These are phyloP conservation scores for Echiichthys vipera DNA, from an alignment of 2,797 vertebrate genomes.

Conservation along the genomic window DNA sequence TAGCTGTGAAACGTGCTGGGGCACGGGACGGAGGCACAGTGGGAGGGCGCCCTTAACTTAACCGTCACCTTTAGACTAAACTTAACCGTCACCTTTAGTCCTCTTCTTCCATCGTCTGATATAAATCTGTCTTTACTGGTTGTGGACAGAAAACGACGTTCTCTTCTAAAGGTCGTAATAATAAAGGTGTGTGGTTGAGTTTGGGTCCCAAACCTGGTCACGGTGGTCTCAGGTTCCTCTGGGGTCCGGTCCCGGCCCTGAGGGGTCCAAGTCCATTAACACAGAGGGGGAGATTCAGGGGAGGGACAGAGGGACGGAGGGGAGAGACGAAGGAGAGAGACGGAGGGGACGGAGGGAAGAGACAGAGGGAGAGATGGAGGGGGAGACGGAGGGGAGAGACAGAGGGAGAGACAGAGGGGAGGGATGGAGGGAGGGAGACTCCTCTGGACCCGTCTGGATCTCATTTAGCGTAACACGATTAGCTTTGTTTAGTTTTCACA, in stretches of 20 bases:
- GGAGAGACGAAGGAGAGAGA: constrained; percentile 15
- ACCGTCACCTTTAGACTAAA: too few species aligned
- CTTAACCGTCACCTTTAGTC: too few species aligned
- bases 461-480: constrained; percentile 88
- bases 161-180: background rate
- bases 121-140: too few species aligned
- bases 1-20: too few species aligned
- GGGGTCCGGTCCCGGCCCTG: constrained; percentile 23
- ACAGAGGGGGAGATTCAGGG: constrained; percentile 24
- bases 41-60: too few species aligned
- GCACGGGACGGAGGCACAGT: too few species aligned
- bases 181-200: constrained; percentile 4
- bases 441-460: constrained; percentile 80
- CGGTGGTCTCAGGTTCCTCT: constrained; percentile 44
- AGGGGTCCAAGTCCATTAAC: constrained; percentile 35
- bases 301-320: constrained; percentile 18
- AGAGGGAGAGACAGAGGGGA: constrained; percentile 3
- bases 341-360: constrained; percentile 6
- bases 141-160: too few species aligned
- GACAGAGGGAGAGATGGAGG: background rate
- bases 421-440: constrained; percentile 41
- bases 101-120: too few species aligned
- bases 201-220: constrained; percentile 14
- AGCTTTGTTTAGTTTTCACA: constrained; percentile 89
- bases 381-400: background rate